Conservation (phyloP, 2,797 vertebrate species). For the Glossophaga mutica region DNA sequence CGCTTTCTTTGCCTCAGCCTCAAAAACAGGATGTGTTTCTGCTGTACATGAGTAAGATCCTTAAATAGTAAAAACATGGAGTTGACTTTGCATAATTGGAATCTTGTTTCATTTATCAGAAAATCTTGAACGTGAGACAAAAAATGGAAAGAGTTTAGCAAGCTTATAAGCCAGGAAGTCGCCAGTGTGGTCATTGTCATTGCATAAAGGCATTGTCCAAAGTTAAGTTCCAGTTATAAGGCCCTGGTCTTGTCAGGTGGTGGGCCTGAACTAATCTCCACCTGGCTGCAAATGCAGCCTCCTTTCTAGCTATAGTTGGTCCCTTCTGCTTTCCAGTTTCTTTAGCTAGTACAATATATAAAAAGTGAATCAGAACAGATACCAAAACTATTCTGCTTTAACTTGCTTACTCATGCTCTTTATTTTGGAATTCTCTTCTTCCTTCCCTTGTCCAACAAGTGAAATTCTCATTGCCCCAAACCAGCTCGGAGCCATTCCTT, state of each 20-base stretch:
- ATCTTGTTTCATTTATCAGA: constrained; percentile 9
- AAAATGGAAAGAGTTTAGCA: neutral
- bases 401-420: neutral
- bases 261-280: neutral
- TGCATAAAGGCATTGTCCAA: neutral
- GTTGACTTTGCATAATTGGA: neutral
- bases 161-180: neutral
- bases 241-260: neutral
- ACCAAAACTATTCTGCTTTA: neutral
- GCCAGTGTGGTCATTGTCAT: neutral
- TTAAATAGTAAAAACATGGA: constrained; percentile 18
- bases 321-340: neutral
- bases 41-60: neutral
- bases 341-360: neutral
- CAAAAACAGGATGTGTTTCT: neutral
- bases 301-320: neutral
- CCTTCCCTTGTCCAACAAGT: neutral
- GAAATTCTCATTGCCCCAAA: neutral
- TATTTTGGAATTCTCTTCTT: neutral
- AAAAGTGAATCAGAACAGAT: neutral
- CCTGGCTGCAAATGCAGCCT: neutral
- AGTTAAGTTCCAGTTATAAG: neutral
- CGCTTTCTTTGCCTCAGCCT: neutral
- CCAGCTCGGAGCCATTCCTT: neutral
- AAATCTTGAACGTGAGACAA: constrained; percentile 27